Percentiles rank a stretch among this genome's conserved stretches.
These are phyloP conservation scores for Intellagama lesueurii DNA, from an alignment of 2,797 vertebrate genomes.

Conservation along the genomic window DNA sequence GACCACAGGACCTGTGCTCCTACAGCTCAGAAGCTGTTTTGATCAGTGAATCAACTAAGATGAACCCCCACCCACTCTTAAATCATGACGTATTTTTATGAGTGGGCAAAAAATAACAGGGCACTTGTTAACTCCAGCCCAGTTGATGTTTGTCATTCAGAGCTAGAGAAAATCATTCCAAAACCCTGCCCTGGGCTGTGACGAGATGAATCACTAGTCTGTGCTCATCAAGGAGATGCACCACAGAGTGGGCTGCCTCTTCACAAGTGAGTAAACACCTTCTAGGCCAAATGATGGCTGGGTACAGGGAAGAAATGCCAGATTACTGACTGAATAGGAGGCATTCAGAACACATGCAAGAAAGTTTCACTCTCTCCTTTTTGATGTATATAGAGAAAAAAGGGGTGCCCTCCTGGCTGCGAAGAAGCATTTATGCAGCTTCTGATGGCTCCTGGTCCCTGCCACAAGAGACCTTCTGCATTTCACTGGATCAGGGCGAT, in stretches of 20 bases:
- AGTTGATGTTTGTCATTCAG: neutral
- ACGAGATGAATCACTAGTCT: neutral
- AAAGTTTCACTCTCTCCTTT: neutral
- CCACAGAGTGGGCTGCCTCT: neutral
- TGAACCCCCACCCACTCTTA: neutral
- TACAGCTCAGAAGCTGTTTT: neutral
- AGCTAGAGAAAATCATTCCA: neutral
- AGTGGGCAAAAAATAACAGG: no score
- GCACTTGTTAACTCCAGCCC: neutral
- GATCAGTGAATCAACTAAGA: neutral
- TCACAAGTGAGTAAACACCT: slow-evolving; percentile 3
- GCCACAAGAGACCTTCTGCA: neutral
- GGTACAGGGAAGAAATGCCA: neutral
- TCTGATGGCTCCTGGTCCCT: neutral
- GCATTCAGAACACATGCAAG: neutral
- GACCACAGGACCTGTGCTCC: neutral
- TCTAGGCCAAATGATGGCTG: neutral
- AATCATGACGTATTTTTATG: neutral
- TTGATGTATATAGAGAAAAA: neutral
- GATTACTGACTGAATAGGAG: slow-evolving; percentile 1
- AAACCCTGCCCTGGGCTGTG: neutral
- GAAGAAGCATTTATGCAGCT: neutral
- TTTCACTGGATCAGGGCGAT: neutral
- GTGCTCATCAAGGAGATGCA: neutral
- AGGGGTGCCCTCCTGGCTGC: neutral